Conservation (phyloP, 2,113 vertebrate genomes). For the Myotis davidii region DNA sequence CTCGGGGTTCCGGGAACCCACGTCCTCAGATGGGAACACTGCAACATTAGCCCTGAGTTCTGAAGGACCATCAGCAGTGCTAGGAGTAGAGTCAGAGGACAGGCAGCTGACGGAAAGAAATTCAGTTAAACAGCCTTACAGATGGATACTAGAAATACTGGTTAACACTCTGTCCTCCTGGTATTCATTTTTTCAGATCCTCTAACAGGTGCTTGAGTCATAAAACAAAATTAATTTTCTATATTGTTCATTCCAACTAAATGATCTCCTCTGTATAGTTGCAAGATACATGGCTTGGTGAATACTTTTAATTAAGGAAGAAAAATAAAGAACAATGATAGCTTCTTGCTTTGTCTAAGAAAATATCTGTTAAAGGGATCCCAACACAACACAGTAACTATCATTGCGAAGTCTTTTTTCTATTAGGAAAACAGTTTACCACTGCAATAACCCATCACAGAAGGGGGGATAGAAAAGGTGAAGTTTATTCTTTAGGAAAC, state of each 20-base stretch:
- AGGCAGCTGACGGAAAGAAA: neutral
- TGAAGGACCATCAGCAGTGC: neutral
- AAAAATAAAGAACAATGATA: neutral
- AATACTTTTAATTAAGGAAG: constrained; percentile 7
- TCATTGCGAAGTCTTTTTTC: neutral
- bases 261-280: neutral
- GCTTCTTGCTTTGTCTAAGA: neutral
- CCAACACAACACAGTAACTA: neutral
- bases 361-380: neutral
- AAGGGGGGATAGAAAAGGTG: neutral
- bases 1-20: neutral
- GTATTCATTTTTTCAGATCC: neutral
- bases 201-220: neutral
- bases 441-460: neutral
- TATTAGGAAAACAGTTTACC: neutral
- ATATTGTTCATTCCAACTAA: neutral
- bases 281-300: neutral
- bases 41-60: neutral
- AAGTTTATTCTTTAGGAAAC: neutral
- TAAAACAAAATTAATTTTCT: constrained; percentile 12
- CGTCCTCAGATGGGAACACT: neutral
- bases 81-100: constrained; percentile 12
- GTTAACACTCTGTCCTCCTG: neutral
- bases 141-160: neutral
- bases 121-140: neutral